Base-by-base conservation (phyloP, 2,888 invertebrate genomes). In the Hymenopus coronatus region DNA sequence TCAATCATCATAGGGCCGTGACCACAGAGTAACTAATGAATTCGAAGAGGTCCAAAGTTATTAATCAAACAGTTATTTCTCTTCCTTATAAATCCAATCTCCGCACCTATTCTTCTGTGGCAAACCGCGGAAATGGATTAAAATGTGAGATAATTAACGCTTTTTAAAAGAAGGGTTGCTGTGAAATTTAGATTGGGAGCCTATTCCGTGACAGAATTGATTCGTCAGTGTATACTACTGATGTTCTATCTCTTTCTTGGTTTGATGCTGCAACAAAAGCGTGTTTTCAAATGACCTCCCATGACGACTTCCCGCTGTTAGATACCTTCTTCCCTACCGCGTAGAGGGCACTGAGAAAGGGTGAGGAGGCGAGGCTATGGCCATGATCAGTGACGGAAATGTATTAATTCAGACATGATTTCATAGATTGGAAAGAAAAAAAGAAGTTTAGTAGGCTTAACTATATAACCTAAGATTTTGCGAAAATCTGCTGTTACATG, bases 201-300 rank as follows among this genome's bases (percentile, higher is more conserved):
- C 20, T 8, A 70, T 70, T 70, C 20, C 54, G 54, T 70, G 54
- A 70, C 70, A 28, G 46, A 86, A 86, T 86, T 86, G 86, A 86
- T 86, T 86, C 86, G 86, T 86, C 86, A 86, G 81, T 86, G 81
- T 81, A 28, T 70, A 70, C 54, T 70, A 70, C 54, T 70, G 25
- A 40, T 54, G 85, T 85, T 85, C 85, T 27, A 20, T 54, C 54
- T 27, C 25, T 30, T 28, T 28, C 81, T 81, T 70, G 28, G 28
- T 86, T 28, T 27, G 81, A 81, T 86, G 14, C 28, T 20, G 12
- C 20, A 87, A 82, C 87, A 87, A 87, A 82, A 87, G 40, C 82
- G 54, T 25, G 25, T 40, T 40, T 40, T 40, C 20, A 70, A 70
- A 70, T 15, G 20, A 70, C 54, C 54, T 70, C 54, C 54, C 54